Evolutionary conservation across 2,888 invertebrate species (phyloP).

Genomic region (Gerris lacustris): DNA sequence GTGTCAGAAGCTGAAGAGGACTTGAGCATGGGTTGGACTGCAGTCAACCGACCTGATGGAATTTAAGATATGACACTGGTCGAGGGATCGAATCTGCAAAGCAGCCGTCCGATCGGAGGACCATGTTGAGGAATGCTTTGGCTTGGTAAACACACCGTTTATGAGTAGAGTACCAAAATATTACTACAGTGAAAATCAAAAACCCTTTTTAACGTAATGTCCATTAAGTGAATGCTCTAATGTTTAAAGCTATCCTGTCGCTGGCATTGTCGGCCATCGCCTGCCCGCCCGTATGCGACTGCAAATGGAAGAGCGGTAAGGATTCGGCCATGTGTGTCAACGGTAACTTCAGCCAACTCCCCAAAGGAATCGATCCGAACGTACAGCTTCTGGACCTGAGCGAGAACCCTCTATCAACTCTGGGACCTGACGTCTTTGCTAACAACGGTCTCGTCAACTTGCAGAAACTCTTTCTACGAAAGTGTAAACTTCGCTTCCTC

Average conservation of each 20-base stretch:
- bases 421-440: conserved; percentile 62
- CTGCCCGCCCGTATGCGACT: conserved; percentile 66
- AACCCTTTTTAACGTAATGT: no score
- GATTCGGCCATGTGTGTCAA: conserved; percentile 69
- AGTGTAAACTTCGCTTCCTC: conserved; percentile 55
- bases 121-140: conserved; percentile 3
- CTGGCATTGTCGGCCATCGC: conserved; percentile 35
- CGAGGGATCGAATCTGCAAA: not conserved
- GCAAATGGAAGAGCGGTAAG: conserved; percentile 80
- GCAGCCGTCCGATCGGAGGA: not conserved
- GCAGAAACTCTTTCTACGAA: conserved; percentile 62
- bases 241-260: not conserved
- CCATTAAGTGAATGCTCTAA: no score
- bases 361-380: conserved; percentile 58
- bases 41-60: no score
- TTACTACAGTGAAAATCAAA: no score
- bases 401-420: conserved; percentile 53
- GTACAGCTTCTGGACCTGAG: conserved; percentile 69
- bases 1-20: no score
- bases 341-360: conserved; percentile 60
- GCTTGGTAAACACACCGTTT: not conserved
- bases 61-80: no score
- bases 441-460: conserved; percentile 63
- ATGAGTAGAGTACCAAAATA: no score
- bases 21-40: no score